A percentile compares a stretch with the other conserved stretches of the same genome.
These are phyloP conservation scores for Sebastiscus tertius DNA, from an alignment of 2,797 vertebrate species.

Conservation along the genomic window DNA sequence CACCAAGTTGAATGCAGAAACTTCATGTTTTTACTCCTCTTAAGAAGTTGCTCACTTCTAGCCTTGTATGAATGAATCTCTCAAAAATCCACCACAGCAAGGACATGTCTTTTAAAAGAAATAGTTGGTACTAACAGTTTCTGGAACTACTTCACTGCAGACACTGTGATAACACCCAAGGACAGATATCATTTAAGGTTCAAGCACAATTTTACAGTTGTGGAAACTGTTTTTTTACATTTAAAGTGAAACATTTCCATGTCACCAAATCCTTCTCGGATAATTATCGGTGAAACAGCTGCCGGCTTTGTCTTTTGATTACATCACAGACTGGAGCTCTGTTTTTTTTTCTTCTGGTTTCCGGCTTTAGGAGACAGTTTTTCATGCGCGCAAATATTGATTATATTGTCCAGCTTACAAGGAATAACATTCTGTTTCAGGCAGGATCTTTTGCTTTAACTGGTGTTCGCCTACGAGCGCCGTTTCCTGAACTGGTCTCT, in stretches of 20 bases:
- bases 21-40: background rate
- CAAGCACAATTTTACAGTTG: background rate
- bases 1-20: background rate
- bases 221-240: constrained; percentile 7
- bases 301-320: constrained; percentile 52
- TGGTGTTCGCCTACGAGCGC: constrained; percentile 29
- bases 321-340: constrained; percentile 63
- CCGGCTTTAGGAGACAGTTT: constrained; percentile 69
- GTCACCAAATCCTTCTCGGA: constrained; percentile 17
- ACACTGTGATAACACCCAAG: background rate
- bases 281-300: constrained; percentile 45
- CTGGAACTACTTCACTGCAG: background rate
- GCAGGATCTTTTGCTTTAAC: constrained; percentile 43
- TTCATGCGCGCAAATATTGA: constrained; percentile 74
- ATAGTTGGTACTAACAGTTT: background rate
- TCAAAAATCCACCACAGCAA: background rate
- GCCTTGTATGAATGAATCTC: background rate
- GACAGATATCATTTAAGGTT: background rate
- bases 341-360: constrained; percentile 25
- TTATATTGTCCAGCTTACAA: constrained; percentile 63
- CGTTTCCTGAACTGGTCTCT: constrained; percentile 21
- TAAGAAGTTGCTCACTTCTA: background rate
- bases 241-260: constrained; percentile 13
- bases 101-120: background rate
- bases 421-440: constrained; percentile 63